Conservation (phyloP, 2,113 vertebrate species). For the Hepsetus odoe region DNA sequence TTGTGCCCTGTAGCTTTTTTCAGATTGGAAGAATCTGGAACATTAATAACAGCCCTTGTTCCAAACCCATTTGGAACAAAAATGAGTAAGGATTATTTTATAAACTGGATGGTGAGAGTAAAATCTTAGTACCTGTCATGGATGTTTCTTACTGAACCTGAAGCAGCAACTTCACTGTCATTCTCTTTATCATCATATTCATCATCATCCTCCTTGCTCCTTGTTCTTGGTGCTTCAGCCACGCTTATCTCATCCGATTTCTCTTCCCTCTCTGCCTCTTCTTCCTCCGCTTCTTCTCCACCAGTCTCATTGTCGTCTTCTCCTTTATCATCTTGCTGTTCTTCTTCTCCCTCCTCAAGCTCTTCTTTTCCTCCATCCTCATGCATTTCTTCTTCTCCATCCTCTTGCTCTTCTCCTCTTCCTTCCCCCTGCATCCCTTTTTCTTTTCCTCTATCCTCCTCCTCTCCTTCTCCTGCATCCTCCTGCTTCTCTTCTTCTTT, state of each 20-base stretch:
- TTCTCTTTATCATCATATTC: slow-evolving; percentile 34
- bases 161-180: not conserved
- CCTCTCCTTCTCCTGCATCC: slow-evolving; percentile 26
- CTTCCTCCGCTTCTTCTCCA: slow-evolving; percentile 35
- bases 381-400: slow-evolving; percentile 48
- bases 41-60: no score
- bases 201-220: slow-evolving; percentile 17
- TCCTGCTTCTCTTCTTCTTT: slow-evolving; percentile 22
- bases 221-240: not conserved
- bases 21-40: no score
- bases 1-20: no score
- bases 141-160: not conserved
- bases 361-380: slow-evolving; percentile 3
- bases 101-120: not conserved
- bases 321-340: not conserved
- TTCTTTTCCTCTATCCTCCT: not conserved
- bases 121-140: slow-evolving; percentile 20
- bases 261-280: slow-evolving; percentile 9
- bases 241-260: slow-evolving; percentile 2
- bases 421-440: slow-evolving; percentile 3
- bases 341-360: not conserved
- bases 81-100: no score
- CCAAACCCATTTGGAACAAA: no score
- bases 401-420: slow-evolving; percentile 22
- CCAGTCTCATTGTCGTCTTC: slow-evolving; percentile 37